These are phyloP conservation scores for Lerema accius DNA, from an alignment of 1,140 invertebrate genomes.

Conservation along the genomic window DNA sequence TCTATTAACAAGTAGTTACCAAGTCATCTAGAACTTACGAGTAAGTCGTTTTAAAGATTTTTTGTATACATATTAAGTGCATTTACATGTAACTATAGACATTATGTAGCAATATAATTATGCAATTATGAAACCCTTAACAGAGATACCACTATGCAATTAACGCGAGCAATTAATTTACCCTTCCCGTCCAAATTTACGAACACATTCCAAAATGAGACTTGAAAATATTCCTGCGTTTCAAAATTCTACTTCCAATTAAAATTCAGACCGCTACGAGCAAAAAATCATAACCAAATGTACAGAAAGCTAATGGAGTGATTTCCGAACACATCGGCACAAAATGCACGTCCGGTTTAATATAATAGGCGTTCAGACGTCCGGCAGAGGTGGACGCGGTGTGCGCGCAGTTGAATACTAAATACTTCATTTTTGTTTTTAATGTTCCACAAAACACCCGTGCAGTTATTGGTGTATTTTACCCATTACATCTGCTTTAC, in stretches of 20 bases:
- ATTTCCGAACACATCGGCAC: slow-evolving; percentile 34
- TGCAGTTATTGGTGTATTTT: slow-evolving; percentile 21
- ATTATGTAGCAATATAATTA: no score
- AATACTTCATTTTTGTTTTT: slow-evolving; percentile 28
- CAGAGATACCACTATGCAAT: neutral
- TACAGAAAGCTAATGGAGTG: slow-evolving; percentile 34
- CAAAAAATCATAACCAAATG: slow-evolving; percentile 35
- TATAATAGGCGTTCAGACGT: slow-evolving; percentile 34
- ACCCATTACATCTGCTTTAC: slow-evolving; percentile 3
- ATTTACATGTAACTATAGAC: no score
- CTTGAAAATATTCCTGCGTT: slow-evolving; percentile 10
- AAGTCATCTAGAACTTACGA: no score
- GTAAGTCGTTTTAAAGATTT: no score
- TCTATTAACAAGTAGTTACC: no score
- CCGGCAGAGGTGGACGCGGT: slow-evolving; percentile 27
- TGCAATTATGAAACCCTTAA: slow-evolving; percentile 1
- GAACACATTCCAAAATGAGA: slow-evolving; percentile 19
- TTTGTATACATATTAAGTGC: no score
- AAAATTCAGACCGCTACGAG: slow-evolving; percentile 28
- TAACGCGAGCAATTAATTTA: neutral
- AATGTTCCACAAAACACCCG: slow-evolving; percentile 13
- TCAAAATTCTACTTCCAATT: slow-evolving; percentile 21
- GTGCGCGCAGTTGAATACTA: slow-evolving; percentile 21
- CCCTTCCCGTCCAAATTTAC: neutral
- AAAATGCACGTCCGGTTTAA: slow-evolving; percentile 32